Conservation (phyloP, 2,888 invertebrate species). For the Danaus chrysippus region DNA sequence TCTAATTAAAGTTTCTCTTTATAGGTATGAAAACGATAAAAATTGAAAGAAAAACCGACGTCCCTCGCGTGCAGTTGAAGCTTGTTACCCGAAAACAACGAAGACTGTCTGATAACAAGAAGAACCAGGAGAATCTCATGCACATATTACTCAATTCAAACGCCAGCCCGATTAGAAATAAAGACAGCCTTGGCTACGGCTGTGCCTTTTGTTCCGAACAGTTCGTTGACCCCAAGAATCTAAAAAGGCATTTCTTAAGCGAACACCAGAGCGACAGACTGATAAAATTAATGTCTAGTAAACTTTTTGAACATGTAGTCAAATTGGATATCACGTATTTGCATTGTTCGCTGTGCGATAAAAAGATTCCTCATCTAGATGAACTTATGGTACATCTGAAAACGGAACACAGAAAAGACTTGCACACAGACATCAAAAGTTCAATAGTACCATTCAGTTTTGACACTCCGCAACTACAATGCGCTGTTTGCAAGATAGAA, state of each 20-base stretch:
- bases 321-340: constrained; percentile 54
- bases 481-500: constrained; percentile 45
- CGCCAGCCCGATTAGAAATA: constrained; percentile 49
- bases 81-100: constrained; percentile 34
- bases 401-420: constrained; percentile 36
- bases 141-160: constrained; percentile 50
- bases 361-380: constrained; percentile 40
- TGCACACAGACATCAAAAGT: constrained; percentile 46
- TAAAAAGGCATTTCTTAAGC: constrained; percentile 50
- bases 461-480: constrained; percentile 46
- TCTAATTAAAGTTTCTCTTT: constrained; percentile 46
- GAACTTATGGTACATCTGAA: constrained; percentile 45
- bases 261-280: constrained; percentile 46
- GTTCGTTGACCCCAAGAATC: constrained; percentile 40
- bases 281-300: constrained; percentile 40
- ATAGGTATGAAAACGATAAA: constrained; percentile 45
- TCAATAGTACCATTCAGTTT: constrained; percentile 60
- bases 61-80: constrained; percentile 41
- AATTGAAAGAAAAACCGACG: constrained; percentile 34
- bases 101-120: constrained; percentile 32
- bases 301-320: constrained; percentile 43
- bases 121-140: constrained; percentile 45
- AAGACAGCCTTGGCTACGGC: constrained; percentile 47
- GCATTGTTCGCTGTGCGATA: constrained; percentile 47
- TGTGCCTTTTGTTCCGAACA: constrained; percentile 48